phyloP scores from a whole-genome alignment of 1,140 invertebrate genomes.

The Paralvinella palmiformis region DNA sequence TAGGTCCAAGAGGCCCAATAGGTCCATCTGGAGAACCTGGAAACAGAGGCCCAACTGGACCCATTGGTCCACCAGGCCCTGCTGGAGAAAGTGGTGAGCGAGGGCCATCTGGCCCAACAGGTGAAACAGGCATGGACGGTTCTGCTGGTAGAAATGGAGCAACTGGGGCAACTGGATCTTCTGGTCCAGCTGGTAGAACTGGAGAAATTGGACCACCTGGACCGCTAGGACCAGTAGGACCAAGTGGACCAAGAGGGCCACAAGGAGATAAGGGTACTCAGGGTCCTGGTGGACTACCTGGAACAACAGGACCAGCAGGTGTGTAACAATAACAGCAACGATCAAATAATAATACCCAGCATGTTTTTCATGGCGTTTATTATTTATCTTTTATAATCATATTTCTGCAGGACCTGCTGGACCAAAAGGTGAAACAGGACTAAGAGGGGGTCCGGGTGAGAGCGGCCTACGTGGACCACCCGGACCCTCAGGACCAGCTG shows the following conservation, averaged over 20 bases:
- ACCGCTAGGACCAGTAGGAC: no score
- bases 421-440: neutral
- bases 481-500: neutral
- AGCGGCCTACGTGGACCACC: neutral
- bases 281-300: constrained; percentile 8
- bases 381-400: no score
- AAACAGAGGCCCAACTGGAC: constrained; percentile 1
- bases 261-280: neutral
- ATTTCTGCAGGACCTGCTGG: constrained; percentile 7
- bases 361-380: no score
- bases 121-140: neutral
- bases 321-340: neutral
- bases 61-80: neutral
- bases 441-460: neutral
- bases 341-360: neutral
- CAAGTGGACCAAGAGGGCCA: constrained; percentile 15
- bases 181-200: neutral
- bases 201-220: neutral
- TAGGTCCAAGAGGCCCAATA: neutral
- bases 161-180: neutral
- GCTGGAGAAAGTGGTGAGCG: neutral
- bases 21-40: constrained; percentile 16
- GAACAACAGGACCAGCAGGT: neutral
- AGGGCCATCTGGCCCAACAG: neutral
- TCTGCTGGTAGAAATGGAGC: neutral